phyloP scores from a whole-genome alignment of 2,113 vertebrate genomes.

The Dipodomys merriami region DNA sequence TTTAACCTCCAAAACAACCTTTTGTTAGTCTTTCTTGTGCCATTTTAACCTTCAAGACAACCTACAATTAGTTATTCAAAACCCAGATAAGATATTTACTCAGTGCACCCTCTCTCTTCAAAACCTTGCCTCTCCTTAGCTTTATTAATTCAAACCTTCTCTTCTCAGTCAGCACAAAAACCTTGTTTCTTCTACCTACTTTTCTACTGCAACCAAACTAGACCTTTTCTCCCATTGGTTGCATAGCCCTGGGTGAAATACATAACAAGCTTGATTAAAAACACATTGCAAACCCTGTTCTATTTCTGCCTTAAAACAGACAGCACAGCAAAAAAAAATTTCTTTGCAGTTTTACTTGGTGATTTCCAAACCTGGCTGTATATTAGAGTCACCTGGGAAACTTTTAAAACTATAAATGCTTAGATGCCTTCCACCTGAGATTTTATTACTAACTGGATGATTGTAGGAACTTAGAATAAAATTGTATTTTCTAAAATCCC shows the following conservation, averaged over 20 bases:
- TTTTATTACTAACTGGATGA: not conserved
- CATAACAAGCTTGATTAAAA: not conserved
- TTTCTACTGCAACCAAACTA: not conserved
- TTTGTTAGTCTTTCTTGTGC: not conserved
- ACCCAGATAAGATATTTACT: not conserved
- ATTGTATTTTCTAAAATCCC: not conserved
- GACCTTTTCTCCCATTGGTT: not conserved
- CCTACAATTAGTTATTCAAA: not conserved
- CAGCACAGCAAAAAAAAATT: not conserved
- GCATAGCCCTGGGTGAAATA: not conserved
- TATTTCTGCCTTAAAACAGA: not conserved
- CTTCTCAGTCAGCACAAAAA: not conserved
- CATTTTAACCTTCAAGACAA: conserved; percentile 21
- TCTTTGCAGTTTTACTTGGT: not conserved
- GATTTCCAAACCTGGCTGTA: not conserved
- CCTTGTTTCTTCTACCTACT: not conserved
- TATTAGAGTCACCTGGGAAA: not conserved
- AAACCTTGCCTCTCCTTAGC: not conserved
- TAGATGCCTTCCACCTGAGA: not conserved
- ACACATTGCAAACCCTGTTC: conserved; percentile 22
- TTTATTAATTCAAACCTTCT: conserved; percentile 32
- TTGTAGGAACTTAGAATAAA: conserved; percentile 6
- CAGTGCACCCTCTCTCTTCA: not conserved
- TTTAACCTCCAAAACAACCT: conserved; percentile 25
- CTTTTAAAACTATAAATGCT: not conserved